Percentiles rank a stretch among this genome's conserved stretches.
phyloP scores from a whole-genome alignment of 1,140 invertebrate species.

The Caerostris darwini region DNA sequence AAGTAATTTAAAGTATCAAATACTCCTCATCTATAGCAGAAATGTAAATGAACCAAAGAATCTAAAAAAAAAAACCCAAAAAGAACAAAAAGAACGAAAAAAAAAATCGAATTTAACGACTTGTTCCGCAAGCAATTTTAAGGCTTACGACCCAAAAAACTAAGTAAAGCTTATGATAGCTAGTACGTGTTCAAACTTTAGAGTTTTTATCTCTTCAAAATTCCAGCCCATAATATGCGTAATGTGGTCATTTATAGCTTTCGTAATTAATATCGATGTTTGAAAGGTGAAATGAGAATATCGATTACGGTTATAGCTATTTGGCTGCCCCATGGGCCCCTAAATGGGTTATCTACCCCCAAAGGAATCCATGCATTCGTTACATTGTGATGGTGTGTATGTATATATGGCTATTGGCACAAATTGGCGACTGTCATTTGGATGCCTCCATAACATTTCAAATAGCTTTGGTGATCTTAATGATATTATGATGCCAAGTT shows the following conservation, averaged over 20 bases:
- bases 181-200: background rate
- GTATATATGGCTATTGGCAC: slow-evolving; percentile 15
- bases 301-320: slow-evolving; percentile 53
- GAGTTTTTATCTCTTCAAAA: slow-evolving; percentile 1
- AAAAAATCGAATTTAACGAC: slow-evolving; percentile 53
- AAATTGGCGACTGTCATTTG: slow-evolving; percentile 52
- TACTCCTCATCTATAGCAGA: background rate
- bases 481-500: slow-evolving; percentile 31
- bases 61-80: background rate
- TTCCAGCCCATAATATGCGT: slow-evolving; percentile 42
- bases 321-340: background rate
- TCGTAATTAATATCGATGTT: slow-evolving; percentile 69
- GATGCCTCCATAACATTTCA: background rate
- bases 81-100: background rate
- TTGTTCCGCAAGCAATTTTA: background rate
- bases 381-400: background rate
- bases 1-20: background rate
- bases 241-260: slow-evolving; percentile 58
- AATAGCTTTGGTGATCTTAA: background rate
- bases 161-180: background rate
- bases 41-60: background rate
- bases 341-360: slow-evolving; percentile 3
- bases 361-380: background rate
- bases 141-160: background rate
- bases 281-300: slow-evolving; percentile 53